These are phyloP conservation scores for Ferdinandea cuprea DNA, from an alignment of 2,888 invertebrate species.

Conservation along the genomic window DNA sequence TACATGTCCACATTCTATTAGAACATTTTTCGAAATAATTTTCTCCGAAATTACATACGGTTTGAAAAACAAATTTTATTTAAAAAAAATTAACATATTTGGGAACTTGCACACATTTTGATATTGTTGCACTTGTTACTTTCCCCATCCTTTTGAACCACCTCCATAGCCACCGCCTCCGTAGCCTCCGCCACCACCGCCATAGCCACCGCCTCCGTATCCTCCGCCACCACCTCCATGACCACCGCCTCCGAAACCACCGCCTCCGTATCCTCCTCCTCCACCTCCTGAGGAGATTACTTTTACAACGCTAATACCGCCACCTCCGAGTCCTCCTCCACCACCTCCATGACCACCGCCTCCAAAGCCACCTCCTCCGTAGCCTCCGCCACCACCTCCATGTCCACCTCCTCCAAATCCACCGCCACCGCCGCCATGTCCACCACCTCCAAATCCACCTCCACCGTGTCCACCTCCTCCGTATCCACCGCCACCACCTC, in stretches of 20 bases:
- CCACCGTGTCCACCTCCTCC: constrained; percentile 26
- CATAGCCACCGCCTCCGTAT: not conserved
- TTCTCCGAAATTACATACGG: too few relatives aligned
- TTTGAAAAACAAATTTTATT: not conserved
- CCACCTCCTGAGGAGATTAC: too few relatives aligned
- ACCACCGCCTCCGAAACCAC: constrained; percentile 18
- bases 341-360: constrained; percentile 12
- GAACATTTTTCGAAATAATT: too few relatives aligned
- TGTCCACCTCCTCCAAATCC: constrained; percentile 8
- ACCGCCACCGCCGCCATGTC: constrained; percentile 7
- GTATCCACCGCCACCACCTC: constrained; percentile 13
- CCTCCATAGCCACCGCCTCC: constrained; percentile 20
- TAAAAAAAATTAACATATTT: not conserved
- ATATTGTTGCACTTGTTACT: not conserved
- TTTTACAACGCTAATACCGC: too few relatives aligned
- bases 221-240: constrained; percentile 42
- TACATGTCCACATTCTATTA: too few relatives aligned
- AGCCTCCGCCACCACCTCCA: constrained; percentile 36
- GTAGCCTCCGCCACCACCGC: not conserved
- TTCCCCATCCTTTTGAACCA: too few relatives aligned
- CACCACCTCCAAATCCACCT: not conserved
- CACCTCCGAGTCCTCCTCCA: not conserved
- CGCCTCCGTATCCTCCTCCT: constrained; percentile 6
- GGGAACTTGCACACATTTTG: not conserved
- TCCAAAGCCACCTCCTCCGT: not conserved